phyloP scores from a whole-genome alignment of 2,797 vertebrate species.

The Denticeps clupeoides region DNA sequence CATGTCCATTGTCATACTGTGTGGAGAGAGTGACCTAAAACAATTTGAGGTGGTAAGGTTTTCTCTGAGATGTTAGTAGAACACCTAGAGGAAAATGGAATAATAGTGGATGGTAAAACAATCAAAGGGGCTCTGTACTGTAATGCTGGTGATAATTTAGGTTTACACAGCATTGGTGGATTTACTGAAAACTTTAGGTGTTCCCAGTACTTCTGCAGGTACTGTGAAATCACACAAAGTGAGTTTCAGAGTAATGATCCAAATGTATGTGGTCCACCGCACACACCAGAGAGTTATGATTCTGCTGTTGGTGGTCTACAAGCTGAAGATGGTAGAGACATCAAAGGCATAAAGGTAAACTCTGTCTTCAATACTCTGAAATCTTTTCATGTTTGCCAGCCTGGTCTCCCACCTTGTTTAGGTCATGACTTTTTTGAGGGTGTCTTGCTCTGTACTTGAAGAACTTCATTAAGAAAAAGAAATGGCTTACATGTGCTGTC shows the following conservation, averaged over 20 bases:
- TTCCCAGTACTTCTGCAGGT: constrained; percentile 21
- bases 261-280: constrained; percentile 9
- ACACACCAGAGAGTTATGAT: constrained; percentile 12
- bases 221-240: constrained; percentile 13
- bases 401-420: constrained; percentile 9
- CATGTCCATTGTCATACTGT: constrained; percentile 19
- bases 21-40: constrained; percentile 24
- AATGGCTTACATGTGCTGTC: constrained; percentile 12
- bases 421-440: constrained; percentile 18
- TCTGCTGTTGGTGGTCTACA: constrained; percentile 13
- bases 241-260: constrained; percentile 14
- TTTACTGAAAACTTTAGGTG: constrained; percentile 16
- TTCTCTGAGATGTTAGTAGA: constrained; percentile 25
- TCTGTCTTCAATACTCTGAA: constrained; percentile 14
- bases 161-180: constrained; percentile 12
- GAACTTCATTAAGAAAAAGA: constrained; percentile 8
- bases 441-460: constrained; percentile 10
- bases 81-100: constrained; percentile 16
- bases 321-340: background rate
- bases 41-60: constrained; percentile 19
- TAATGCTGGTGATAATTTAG: constrained; percentile 18
- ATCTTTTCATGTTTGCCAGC: constrained; percentile 12
- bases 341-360: constrained; percentile 16
- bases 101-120: constrained; percentile 11
- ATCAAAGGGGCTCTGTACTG: constrained; percentile 19